Percentiles rank a stretch among this genome's conserved stretches.
These are phyloP conservation scores for Troides oblongomaculatus DNA, from an alignment of 2,888 invertebrate genomes.

Conservation along the genomic window DNA sequence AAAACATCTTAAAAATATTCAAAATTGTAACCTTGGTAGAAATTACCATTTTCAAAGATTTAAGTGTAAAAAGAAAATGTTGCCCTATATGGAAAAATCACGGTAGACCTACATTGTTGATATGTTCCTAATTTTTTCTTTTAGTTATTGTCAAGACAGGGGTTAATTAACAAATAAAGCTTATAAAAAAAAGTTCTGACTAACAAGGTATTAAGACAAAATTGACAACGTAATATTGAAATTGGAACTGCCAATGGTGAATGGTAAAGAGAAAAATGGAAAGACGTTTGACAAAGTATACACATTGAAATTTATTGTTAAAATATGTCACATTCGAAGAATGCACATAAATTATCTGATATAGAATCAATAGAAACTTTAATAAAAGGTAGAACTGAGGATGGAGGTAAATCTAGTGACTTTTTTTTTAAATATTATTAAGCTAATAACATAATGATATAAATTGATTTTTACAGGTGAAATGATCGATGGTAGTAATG, in stretches of 20 bases:
- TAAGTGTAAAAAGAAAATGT: background rate
- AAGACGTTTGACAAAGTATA: conserved; percentile 71
- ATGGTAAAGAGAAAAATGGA: conserved; percentile 62
- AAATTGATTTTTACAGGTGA: conserved; percentile 54
- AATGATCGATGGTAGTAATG: conserved; percentile 50
- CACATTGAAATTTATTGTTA: conserved; percentile 76
- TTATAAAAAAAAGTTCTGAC: conserved; percentile 31
- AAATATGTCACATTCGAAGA: conserved; percentile 76
- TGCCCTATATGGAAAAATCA: background rate
- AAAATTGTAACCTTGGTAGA: too few relatives aligned
- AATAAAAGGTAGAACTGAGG: conserved; percentile 48
- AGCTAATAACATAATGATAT: conserved; percentile 13
- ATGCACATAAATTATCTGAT: conserved; percentile 66
- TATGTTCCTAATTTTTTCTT: background rate
- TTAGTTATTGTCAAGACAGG: background rate
- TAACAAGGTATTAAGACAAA: conserved; percentile 34
- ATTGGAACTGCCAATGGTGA: conserved; percentile 62
- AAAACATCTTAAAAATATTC: too few relatives aligned
- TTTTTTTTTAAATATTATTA: conserved; percentile 1
- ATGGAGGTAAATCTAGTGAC: conserved; percentile 51
- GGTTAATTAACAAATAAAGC: background rate
- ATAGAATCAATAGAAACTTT: conserved; percentile 58
- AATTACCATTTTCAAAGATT: too few relatives aligned
- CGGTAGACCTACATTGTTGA: background rate
- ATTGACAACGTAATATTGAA: conserved; percentile 40